These are phyloP conservation scores for Protonemura montana DNA, from an alignment of 2,888 invertebrate genomes.

Conservation along the genomic window DNA sequence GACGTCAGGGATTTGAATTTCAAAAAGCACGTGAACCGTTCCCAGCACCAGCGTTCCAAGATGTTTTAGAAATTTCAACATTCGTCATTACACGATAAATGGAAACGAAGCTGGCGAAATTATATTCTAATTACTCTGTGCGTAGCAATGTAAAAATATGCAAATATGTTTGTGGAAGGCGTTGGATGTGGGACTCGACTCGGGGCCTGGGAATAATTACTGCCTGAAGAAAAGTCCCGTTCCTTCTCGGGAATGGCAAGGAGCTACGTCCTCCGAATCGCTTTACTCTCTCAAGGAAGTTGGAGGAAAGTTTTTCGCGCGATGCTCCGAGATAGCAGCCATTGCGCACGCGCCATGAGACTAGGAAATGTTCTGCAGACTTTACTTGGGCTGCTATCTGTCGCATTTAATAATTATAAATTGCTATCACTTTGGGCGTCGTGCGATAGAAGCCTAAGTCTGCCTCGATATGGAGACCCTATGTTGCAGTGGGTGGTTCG, in stretches of 20 bases:
- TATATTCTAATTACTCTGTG: conserved; percentile 50
- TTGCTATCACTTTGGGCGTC: background rate
- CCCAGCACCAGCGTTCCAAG: background rate
- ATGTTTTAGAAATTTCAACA: conserved; percentile 24
- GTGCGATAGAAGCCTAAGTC: no score
- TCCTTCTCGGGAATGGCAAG: conserved; percentile 33
- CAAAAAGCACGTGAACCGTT: background rate
- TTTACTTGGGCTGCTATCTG: conserved; percentile 44
- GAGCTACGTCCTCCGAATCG: no score
- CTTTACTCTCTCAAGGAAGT: conserved; percentile 36
- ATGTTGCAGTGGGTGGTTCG: no score
- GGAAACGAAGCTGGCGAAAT: conserved; percentile 45
- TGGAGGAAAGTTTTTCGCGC: conserved; percentile 40
- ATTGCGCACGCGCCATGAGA: background rate
- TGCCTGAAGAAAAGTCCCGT: conserved; percentile 41
- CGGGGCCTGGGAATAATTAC: conserved; percentile 43
- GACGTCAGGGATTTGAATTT: background rate
- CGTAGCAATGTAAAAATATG: conserved; percentile 50
- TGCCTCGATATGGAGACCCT: no score
- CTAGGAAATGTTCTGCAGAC: conserved; percentile 20
- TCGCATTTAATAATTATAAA: conserved; percentile 47
- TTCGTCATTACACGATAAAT: conserved; percentile 23
- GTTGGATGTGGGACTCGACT: background rate
- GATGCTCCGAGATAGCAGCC: background rate
- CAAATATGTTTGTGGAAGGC: conserved; percentile 43